Evolutionary conservation across 1,140 invertebrate species (phyloP).

Genomic region (Cephus cinctus): DNA sequence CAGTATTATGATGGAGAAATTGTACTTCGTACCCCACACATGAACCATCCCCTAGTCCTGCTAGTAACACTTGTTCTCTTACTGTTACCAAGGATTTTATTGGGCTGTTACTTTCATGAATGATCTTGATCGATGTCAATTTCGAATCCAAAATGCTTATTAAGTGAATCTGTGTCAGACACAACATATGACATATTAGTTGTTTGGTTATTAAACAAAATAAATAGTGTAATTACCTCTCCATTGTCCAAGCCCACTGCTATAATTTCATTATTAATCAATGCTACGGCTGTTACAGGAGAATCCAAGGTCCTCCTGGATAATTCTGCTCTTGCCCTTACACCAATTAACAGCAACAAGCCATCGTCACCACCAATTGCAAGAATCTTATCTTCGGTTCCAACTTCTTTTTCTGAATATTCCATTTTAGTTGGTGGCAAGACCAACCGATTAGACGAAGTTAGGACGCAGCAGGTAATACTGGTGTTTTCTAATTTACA

Average conservation of each 20-base stretch:
- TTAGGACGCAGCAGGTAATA: conserved; percentile 56
- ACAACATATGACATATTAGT: no score
- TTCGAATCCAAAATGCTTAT: conserved; percentile 30
- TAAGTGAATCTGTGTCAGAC: conserved; percentile 44
- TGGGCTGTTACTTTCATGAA: conserved; percentile 55
- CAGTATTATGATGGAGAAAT: conserved; percentile 36
- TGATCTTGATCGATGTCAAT: conserved; percentile 39
- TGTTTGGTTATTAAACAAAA: background rate
- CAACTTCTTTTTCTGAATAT: conserved; percentile 59
- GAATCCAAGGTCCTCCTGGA: conserved; percentile 47
- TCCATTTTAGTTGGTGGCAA: conserved; percentile 11
- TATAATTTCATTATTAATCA: conserved; percentile 45
- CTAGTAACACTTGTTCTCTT: conserved; percentile 48
- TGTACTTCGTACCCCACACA: conserved; percentile 54
- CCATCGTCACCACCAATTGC: conserved; percentile 67
- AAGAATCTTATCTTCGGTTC: conserved; percentile 65
- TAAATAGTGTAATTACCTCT: conserved; percentile 40
- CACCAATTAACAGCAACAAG: conserved; percentile 57
- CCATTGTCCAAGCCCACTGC: conserved; percentile 57
- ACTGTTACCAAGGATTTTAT: conserved; percentile 46
- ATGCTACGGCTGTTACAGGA: conserved; percentile 57
- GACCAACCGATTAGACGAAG: conserved; percentile 20
- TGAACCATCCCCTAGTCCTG: conserved; percentile 62
- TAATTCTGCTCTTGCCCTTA: conserved; percentile 58
- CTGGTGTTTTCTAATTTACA: conserved; percentile 48